phyloP scores from a whole-genome alignment of 1,140 invertebrate species.

The Leptonema lineaticorne region DNA sequence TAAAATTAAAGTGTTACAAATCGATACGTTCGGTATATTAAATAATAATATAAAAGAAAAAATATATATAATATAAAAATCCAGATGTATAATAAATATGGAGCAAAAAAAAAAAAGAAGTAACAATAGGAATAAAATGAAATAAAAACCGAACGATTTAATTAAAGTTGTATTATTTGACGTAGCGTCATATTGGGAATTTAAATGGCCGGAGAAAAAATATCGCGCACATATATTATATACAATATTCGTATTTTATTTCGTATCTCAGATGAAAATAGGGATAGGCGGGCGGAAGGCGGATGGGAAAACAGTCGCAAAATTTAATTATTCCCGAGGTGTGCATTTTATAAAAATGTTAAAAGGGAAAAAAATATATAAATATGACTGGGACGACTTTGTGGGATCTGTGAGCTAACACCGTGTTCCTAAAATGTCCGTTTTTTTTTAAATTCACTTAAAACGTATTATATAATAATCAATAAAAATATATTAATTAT shows the following conservation, averaged over 20 bases:
- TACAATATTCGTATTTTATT: not conserved
- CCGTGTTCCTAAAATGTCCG: conserved; percentile 5
- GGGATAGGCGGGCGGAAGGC: too few species aligned
- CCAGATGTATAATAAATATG: too few species aligned
- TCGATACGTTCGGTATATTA: too few species aligned
- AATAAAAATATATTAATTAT: too few species aligned
- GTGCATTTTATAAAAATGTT: conserved; percentile 41
- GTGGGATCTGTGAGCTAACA: conserved; percentile 34
- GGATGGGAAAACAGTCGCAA: conserved; percentile 24
- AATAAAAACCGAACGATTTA: too few species aligned
- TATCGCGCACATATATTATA: not conserved
- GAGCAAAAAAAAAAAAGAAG: not conserved
- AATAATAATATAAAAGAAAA: too few species aligned
- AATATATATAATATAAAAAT: too few species aligned
- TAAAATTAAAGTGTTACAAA: too few species aligned
- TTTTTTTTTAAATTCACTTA: not conserved
- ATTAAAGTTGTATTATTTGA: too few species aligned
- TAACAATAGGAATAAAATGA: not conserved
- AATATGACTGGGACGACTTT: conserved; percentile 33
- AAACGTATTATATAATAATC: too few species aligned
- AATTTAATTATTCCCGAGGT: conserved; percentile 43
- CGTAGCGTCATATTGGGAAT: conserved; percentile 5
- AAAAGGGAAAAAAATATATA: conserved; percentile 41
- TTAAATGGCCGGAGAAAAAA: conserved; percentile 5
- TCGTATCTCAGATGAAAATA: too few species aligned